Evolutionary conservation across 1,140 invertebrate genomes (phyloP).

Genomic region (Stegodyphus mimosarum): DNA sequence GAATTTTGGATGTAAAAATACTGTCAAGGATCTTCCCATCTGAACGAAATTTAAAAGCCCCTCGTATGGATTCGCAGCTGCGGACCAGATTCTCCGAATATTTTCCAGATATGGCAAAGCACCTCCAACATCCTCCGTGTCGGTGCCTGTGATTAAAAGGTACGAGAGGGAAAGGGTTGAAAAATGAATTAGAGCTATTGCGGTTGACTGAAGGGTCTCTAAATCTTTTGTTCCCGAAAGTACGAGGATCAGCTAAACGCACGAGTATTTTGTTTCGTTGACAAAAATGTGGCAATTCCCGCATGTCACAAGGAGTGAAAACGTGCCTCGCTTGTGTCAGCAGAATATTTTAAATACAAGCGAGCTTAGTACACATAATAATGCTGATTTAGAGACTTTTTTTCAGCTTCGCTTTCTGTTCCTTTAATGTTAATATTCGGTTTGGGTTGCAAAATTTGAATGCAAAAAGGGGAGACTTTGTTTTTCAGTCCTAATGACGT

Average conservation of each 20-base stretch:
- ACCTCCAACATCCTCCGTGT: not conserved
- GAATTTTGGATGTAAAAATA: not conserved
- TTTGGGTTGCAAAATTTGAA: no score
- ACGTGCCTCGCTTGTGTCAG: slow-evolving; percentile 46
- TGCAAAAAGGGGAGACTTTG: no score
- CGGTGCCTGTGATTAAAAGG: not conserved
- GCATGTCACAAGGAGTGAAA: not conserved
- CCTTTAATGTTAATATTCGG: no score
- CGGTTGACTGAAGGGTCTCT: not conserved
- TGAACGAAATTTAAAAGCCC: not conserved
- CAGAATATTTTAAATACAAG: slow-evolving; percentile 40
- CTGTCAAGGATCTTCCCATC: not conserved
- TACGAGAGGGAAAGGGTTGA: not conserved
- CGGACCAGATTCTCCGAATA: not conserved
- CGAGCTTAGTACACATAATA: slow-evolving; percentile 10
- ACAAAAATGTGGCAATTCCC: slow-evolving; percentile 22
- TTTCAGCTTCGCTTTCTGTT: not conserved
- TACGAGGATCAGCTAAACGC: slow-evolving; percentile 28
- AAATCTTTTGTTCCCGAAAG: slow-evolving; percentile 18
- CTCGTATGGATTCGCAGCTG: not conserved
- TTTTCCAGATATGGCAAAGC: not conserved
- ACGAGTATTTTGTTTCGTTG: slow-evolving; percentile 25
- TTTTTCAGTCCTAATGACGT: no score
- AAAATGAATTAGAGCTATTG: not conserved
- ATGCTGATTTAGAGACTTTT: slow-evolving; percentile 20